Conservation (phyloP, 2,888 invertebrate genomes). For the Apotomis betuletana region DNA sequence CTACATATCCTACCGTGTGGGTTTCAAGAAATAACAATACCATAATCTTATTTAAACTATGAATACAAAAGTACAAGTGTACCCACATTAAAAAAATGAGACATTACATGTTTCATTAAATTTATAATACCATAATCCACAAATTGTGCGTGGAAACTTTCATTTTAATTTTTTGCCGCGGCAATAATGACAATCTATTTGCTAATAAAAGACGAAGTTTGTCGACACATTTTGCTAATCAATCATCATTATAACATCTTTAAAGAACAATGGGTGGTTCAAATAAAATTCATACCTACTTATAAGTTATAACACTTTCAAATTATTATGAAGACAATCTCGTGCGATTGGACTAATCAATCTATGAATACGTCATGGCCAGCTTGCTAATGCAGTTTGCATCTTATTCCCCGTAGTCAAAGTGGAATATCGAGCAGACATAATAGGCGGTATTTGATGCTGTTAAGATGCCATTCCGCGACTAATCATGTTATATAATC, state of each 20-base stretch:
- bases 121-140: too few species aligned
- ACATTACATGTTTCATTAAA: too few species aligned
- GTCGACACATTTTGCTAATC: slow-evolving; percentile 15
- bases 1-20: background rate
- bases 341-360: slow-evolving; percentile 42
- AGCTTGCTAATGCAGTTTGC: background rate
- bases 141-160: slow-evolving; percentile 10
- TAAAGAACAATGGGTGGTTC: slow-evolving; percentile 25
- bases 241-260: slow-evolving; percentile 33
- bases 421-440: too few species aligned
- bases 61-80: too few species aligned
- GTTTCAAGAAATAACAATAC: background rate
- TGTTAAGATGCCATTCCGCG: background rate
- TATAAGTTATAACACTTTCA: slow-evolving; percentile 28
- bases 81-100: too few species aligned
- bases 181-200: slow-evolving; percentile 6
- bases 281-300: slow-evolving; percentile 23
- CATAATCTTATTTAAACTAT: too few species aligned
- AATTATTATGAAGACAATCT: slow-evolving; percentile 36
- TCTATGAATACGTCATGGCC: slow-evolving; percentile 13
- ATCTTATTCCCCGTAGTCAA: background rate
- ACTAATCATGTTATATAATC: slow-evolving; percentile 13
- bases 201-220: slow-evolving; percentile 28
- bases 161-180: slow-evolving; percentile 3
- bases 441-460: background rate